Percentiles rank a stretch among this genome's conserved stretches.
Conservation (phyloP, 2,113 vertebrate species). For the Pelodiscus sinensis region DNA sequence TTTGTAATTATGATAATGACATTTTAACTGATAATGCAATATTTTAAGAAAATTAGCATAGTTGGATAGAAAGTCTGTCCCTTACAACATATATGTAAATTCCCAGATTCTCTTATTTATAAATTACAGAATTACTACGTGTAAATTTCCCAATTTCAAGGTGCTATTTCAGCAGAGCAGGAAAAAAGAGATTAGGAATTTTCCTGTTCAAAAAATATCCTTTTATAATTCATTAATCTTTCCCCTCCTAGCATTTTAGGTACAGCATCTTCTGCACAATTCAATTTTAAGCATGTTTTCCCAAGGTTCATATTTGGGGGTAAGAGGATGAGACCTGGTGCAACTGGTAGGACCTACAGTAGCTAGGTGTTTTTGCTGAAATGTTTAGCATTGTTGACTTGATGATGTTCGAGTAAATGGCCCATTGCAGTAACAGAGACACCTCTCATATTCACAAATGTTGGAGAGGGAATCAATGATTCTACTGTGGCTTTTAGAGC, state of each 20-base stretch:
- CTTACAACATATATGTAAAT: neutral
- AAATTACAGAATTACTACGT: neutral
- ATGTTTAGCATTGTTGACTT: neutral
- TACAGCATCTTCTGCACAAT: neutral
- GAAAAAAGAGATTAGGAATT: neutral
- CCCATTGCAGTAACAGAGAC: accelerated
- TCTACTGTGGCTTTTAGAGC: neutral
- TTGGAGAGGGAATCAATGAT: accelerated
- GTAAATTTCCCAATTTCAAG: neutral
- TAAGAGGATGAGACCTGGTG: neutral
- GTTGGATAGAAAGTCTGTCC: neutral
- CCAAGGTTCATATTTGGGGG: neutral
- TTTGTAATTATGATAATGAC: constrained; percentile 18
- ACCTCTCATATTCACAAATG: accelerated
- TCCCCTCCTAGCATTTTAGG: neutral
- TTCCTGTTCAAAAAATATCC: neutral
- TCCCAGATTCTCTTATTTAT: neutral
- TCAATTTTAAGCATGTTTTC: neutral
- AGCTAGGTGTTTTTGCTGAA: neutral
- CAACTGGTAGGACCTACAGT: neutral
- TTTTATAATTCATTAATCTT: neutral
- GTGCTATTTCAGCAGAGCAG: neutral
- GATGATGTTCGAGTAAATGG: neutral
- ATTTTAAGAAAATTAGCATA: neutral
- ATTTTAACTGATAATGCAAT: neutral